Evolutionary conservation across 2,113 vertebrate genomes (phyloP), one percentile per base, ranked within the genome.

Genomic region (Ptyas mucosa): DNA sequence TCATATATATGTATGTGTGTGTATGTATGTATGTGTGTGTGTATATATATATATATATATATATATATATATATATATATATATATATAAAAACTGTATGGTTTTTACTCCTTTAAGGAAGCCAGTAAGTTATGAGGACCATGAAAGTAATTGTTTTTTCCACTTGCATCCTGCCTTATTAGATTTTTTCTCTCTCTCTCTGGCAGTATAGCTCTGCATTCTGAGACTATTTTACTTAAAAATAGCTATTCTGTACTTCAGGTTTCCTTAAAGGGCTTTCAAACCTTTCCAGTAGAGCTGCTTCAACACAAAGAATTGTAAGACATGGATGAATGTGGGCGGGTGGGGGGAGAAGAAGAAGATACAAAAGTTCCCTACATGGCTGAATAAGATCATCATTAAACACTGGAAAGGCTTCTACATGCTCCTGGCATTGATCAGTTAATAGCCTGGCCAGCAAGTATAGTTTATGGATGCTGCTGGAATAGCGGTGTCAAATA

Each of bases 101-200:
- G 96, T 97, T 97, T 96, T 95, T 97, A 96, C 96, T 97, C 96
- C 96, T 96, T 96, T 95, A 91, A 90, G 96, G 96, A 95, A 96
- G 93, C 94, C 88, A 91, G 88, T 88, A 96, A 92, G 93, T 94
- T 94, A 87, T 93, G 54, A 94, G 93, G 94, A 92, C 93, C 94
- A 92, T 94, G 94, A 95, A 95, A 96, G 93, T 96, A 95, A 92
- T 94, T 15, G n/a, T 91, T 96, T 96, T 86, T 94, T 20, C 18
- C 69, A 81, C 18, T 24, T 93, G 91, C 93, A 94, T 61, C 49
- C 34, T 34, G 1, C 26, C 8, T 11, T 5, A 69, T 75, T 95
- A 90, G 3, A 52, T 92, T 89, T 2, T 54, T 46, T 26, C 1
- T 85, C 89, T 94, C 94, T 95, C 29, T 46, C 94, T 91, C 91